A percentile compares a stretch with the other conserved stretches of the same genome.
Evolutionary conservation across 2,888 invertebrate species (phyloP).

Genomic region (Ectemnius cavifrons): DNA sequence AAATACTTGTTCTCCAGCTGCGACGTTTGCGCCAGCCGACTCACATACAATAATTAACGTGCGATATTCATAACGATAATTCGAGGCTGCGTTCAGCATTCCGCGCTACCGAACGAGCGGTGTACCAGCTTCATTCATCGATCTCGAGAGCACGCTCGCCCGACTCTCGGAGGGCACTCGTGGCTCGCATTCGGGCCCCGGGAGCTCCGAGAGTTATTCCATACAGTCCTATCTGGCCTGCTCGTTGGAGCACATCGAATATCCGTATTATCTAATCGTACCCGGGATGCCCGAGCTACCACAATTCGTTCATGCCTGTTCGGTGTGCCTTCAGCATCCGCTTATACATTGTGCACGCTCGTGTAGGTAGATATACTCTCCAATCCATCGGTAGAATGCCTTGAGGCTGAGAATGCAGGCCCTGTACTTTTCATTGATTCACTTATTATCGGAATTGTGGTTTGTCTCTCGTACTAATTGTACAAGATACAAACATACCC

Average conservation of each 20-base stretch:
- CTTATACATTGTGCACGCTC: too few relatives aligned
- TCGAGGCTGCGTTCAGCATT: slow-evolving; percentile 63
- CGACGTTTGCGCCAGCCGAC: slow-evolving; percentile 40
- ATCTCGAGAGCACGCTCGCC: slow-evolving; percentile 37
- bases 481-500: too few relatives aligned
- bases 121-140: slow-evolving; percentile 60
- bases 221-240: not conserved
- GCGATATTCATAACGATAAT: slow-evolving; percentile 66
- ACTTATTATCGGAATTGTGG: too few relatives aligned
- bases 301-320: slow-evolving; percentile 25
- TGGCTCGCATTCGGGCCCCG: slow-evolving; percentile 28
- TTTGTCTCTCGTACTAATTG: too few relatives aligned
- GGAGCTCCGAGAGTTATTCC: slow-evolving; percentile 29
- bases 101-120: slow-evolving; percentile 59
- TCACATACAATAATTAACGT: slow-evolving; percentile 62
- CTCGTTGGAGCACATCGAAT: too few relatives aligned
- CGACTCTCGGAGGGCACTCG: not conserved
- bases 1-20: slow-evolving; percentile 53
- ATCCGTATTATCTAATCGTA: slow-evolving; percentile 57
- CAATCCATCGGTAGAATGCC: too few relatives aligned
- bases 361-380: too few relatives aligned
- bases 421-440: too few relatives aligned
- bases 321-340: too few relatives aligned
- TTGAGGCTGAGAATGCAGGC: too few relatives aligned
- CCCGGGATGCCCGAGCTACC: slow-evolving; percentile 41